Base-by-base conservation (phyloP, 1,140 invertebrate species). In the Philaenus spumarius region DNA sequence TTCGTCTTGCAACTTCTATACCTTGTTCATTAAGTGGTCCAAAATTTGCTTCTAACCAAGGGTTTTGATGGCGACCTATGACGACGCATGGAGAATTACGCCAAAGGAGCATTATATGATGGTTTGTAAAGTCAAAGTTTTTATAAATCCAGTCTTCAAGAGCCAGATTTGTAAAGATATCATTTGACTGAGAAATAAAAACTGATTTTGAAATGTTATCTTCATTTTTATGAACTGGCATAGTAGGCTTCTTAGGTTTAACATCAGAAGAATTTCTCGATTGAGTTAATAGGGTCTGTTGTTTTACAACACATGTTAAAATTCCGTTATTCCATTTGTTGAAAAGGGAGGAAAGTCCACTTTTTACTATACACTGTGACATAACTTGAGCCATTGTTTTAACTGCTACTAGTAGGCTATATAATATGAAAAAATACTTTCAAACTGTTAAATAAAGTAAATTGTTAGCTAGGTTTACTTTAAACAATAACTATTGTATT, bases 1-100 rank as follows among this genome's bases (percentile, higher is more conserved):
- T 91, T 17, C 95, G 78, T 50, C 96, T 78, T 1, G 86, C 95
- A 15, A 97, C 64, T 1, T 79, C 71, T 43, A 95, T 82, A 15
- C 80, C 81, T 20, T 78, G 73, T 30, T 82, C 77, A 45, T 78
- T 69, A 19, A 87, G 64, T 30, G 75, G 76, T 2, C 80, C 74
- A 53, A 74, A 61, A 70, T 97, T 90, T 1, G 87, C 84, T 74
- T 99, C 96, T 17, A 86, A 70, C 87, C 95, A 98, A 1, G 95
- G 93, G 75, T 99, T 99, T 72, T 98, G 96, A 75, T 98, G 91
- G 37, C 92, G 79, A 1, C 97, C 97, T 69, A 98, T 88, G 0
- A 98, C 95, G 47, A 99, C 89, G 70, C 90, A 89, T 0, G 95
- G 94, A 63, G 86, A 78, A 75, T 97, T 99, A 48, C 83, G 78